A percentile compares a stretch with the other conserved stretches of the same genome.
Evolutionary conservation across 2,888 invertebrate species (phyloP).

Genomic region (Pristionchus entomophagus): DNA sequence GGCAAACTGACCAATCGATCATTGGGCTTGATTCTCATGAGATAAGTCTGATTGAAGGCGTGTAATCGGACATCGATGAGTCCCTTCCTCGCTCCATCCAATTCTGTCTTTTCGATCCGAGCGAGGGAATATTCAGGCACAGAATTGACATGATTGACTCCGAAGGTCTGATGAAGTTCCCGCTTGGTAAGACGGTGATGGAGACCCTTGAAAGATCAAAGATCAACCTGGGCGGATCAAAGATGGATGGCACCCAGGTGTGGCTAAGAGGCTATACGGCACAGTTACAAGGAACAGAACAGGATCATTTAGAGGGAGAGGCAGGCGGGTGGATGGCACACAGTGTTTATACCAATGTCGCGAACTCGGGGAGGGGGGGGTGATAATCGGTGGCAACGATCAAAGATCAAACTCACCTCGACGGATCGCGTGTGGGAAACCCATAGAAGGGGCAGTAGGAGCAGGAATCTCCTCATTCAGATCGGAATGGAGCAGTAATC

Average conservation of each 20-base stretch:
- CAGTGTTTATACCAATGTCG: neutral
- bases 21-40: conserved; percentile 67
- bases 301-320: conserved; percentile 37
- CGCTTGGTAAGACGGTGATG: conserved; percentile 67
- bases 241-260: neutral
- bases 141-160: conserved; percentile 63
- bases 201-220: conserved; percentile 57
- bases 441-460: conserved; percentile 33
- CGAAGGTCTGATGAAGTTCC: conserved; percentile 71
- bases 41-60: conserved; percentile 72
- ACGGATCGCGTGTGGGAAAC: neutral
- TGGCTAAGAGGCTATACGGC: conserved; percentile 26
- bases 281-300: conserved; percentile 36
- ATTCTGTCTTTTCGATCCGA: conserved; percentile 45
- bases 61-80: conserved; percentile 58
- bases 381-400: neutral
- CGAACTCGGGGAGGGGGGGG: too few relatives aligned
- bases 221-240: neutral
- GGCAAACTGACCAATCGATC: conserved; percentile 62
- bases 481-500: neutral
- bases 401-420: neutral
- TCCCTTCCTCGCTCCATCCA: conserved; percentile 4
- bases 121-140: conserved; percentile 65
- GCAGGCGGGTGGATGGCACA: neutral
- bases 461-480: conserved; percentile 43